Base-by-base conservation (phyloP, 2,888 invertebrate genomes). In the Dryococelus australis region DNA sequence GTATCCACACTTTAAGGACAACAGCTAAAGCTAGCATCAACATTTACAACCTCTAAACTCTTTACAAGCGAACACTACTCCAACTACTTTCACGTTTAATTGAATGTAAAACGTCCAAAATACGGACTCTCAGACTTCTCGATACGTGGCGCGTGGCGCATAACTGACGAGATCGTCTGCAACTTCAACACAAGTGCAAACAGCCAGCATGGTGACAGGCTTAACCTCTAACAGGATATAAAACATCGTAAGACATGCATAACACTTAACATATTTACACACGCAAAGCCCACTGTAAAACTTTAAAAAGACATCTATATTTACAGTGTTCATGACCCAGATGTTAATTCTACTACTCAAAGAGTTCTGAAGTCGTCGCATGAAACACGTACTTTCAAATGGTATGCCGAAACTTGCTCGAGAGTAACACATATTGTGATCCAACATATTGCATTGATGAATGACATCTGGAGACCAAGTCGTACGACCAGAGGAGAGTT, bases 261-360 rank as follows among this genome's bases (percentile, higher is more conserved):
- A 65, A 65, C 65, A 65, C 65, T n/a, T 65, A 16, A 65, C 65
- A 65, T 65, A 65, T 65, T 65, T 65, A 65, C 65, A 65, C 65
- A 65, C 2, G 8, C 65, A 65, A 65, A 65, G 65, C 65, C 65
- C 65, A 65, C 20, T n/a, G 65, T n/a, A 65, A 65, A 65, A 65
- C 20, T 65, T n/a, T 20, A 65, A 20, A 65, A n/a, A 16, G 65
- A 65, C 65, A 65, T 65, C n/a, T n/a, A 65, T 65, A 65, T 65
- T 65, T 65, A 0, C 65, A 65, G 65, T 16, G 65, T 9, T 65
- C 65, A 65, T 24, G 65, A 5, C 65, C 24, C 65, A 16, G n/a
- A 65, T 20, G 0, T 65, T n/a, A 65, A 65, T 24, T 0, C 10
- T 20, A 65, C 20, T 16, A 65, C 65, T 1, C 65, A 3, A 51